Base-by-base conservation (phyloP, 1,140 invertebrate genomes). In the Bombyx mandarina region DNA sequence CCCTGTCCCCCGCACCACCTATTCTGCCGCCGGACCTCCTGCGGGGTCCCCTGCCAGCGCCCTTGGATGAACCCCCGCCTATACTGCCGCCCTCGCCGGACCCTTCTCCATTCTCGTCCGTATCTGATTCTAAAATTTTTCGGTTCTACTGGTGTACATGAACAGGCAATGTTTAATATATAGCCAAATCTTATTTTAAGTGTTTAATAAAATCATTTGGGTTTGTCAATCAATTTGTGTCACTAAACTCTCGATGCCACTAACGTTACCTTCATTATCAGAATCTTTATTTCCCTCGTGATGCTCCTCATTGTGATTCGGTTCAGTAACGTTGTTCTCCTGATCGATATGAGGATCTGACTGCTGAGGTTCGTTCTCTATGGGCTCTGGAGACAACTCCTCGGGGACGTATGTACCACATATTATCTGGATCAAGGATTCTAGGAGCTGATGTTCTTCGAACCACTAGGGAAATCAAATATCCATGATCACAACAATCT, bases 371-470 rank as follows among this genome's bases (percentile, higher is more conserved):
- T 6, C 54, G 18, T 43, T 49, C 65, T n/a, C 52, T 7, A 22
- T 52, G 43, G 56, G 52, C 18, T 45, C 53, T n/a, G 63, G 53
- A 52, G 69, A 60, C 22, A 67, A 12, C 46, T 73, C 73, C 45
- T 74, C 73, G 0, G 71, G 89, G 78, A 94, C 92, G 69, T 92
- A 90, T 60, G 90, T 89, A 62, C 94, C 92, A 76, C 94, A 93
- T 71, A 98, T 90, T 80, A 96, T 89, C 69, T 90, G 91, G 64
- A 98, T 91, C 73, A 98, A 89, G 81, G 91, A 92, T 85, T 96
- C 93, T 65, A 98, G 91, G 71, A 97, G 91, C 77, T 93, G 90
- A 81, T 97, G 91, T 79, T 94, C 94, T 89, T 96, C 93, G 70
- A 98, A 90, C 96, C 96, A 98, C 96, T 98, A 82, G 10, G 50